phyloP scores from a whole-genome alignment of 2,888 invertebrate genomes.

The Ectropis crepuscularia region DNA sequence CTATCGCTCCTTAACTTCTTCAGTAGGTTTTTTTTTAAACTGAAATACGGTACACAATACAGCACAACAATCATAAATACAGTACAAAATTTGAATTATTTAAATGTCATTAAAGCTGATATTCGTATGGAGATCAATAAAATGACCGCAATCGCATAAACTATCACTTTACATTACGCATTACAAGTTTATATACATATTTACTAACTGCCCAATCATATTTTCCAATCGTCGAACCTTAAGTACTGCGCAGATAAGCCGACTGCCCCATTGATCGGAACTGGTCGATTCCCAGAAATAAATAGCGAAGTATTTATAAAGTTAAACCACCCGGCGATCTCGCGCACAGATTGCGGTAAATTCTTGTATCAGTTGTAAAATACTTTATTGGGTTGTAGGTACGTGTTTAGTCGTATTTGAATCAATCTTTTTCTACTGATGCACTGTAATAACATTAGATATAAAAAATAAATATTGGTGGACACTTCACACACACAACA shows the following conservation, averaged over 20 bases:
- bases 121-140: no score
- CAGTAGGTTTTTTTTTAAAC: no score
- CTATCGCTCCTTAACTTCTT: no score
- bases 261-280: slow-evolving; percentile 65
- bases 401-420: not conserved
- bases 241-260: slow-evolving; percentile 20
- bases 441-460: not conserved
- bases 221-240: slow-evolving; percentile 1
- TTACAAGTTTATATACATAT: not conserved
- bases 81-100: no score
- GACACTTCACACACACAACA: no score
- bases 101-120: no score
- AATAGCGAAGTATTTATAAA: slow-evolving; percentile 83
- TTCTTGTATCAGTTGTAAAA: slow-evolving; percentile 84
- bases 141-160: no score
- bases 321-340: slow-evolving; percentile 76
- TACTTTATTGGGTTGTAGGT: slow-evolving; percentile 76
- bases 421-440: not conserved
- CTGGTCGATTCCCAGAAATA: slow-evolving; percentile 80
- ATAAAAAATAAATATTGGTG: no score
- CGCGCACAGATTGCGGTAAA: slow-evolving; percentile 71
- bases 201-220: not conserved
- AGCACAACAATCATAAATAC: no score
- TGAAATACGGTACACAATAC: no score
- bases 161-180: no score